A percentile compares a stretch with the other conserved stretches of the same genome.
Conservation (phyloP, 1,140 invertebrate species). For the Heterodera carotae region DNA sequence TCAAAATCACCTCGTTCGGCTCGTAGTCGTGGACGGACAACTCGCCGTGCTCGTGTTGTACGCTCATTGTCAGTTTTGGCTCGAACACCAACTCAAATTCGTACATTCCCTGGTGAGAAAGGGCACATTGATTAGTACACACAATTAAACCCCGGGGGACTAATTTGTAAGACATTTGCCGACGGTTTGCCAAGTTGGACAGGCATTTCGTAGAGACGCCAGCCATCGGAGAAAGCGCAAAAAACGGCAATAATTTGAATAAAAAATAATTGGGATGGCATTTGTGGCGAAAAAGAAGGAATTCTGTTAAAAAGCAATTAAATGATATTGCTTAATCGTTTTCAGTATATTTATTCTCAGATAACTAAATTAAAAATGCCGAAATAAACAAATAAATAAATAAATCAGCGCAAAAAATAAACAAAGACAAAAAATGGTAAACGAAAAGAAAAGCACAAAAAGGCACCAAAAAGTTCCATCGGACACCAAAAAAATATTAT, state of each 20-base stretch:
- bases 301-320: too few species aligned
- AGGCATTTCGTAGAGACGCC: not conserved
- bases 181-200: not conserved
- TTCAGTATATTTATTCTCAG: too few species aligned
- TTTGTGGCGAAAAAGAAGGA: not conserved
- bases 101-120: not conserved
- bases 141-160: not conserved
- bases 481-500: too few species aligned
- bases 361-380: not conserved
- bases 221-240: not conserved
- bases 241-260: not conserved
- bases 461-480: too few species aligned
- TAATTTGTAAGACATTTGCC: not conserved
- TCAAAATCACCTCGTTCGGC: not conserved
- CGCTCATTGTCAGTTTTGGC: constrained; percentile 7
- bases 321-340: too few species aligned
- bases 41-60: not conserved
- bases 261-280: not conserved
- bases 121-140: too few species aligned
- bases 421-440: too few species aligned
- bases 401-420: too few species aligned
- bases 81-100: not conserved
- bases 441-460: too few species aligned
- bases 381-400: not conserved
- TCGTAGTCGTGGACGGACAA: constrained; percentile 3